A percentile compares a stretch with the other conserved stretches of the same genome.
phyloP scores from a whole-genome alignment of 1,140 invertebrate species.

The Orchestia grillus region DNA sequence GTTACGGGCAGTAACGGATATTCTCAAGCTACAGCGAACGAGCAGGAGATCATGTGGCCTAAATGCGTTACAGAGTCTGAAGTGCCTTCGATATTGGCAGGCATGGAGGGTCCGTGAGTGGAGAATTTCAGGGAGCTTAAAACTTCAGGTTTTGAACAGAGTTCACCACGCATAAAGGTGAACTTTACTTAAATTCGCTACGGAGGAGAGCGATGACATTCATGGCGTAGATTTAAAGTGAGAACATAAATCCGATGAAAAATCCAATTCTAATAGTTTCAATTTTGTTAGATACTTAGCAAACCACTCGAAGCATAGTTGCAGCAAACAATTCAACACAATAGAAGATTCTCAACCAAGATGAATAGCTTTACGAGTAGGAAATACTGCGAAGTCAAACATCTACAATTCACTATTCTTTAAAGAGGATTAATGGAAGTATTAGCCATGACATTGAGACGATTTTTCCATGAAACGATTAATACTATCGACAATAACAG shows the following conservation, averaged over 20 bases:
- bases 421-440: too few species aligned
- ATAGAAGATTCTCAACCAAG: too few species aligned
- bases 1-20: neutral
- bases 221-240: neutral
- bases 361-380: too few species aligned
- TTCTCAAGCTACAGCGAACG: neutral
- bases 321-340: too few species aligned
- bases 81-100: neutral
- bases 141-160: neutral
- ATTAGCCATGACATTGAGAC: too few species aligned
- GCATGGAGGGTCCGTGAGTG: neutral
- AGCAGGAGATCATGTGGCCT: neutral
- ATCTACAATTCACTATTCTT: too few species aligned
- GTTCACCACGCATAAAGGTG: neutral
- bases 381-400: too few species aligned
- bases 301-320: too few species aligned
- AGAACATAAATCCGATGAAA: neutral
- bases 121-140: neutral
- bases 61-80: neutral
- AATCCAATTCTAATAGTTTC: neutral
- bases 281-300: neutral
- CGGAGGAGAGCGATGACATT: neutral
- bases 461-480: too few species aligned
- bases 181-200: neutral
- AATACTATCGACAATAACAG: too few species aligned